Conservation (phyloP, 1,140 invertebrate species). For the Chionoecetes opilio region DNA sequence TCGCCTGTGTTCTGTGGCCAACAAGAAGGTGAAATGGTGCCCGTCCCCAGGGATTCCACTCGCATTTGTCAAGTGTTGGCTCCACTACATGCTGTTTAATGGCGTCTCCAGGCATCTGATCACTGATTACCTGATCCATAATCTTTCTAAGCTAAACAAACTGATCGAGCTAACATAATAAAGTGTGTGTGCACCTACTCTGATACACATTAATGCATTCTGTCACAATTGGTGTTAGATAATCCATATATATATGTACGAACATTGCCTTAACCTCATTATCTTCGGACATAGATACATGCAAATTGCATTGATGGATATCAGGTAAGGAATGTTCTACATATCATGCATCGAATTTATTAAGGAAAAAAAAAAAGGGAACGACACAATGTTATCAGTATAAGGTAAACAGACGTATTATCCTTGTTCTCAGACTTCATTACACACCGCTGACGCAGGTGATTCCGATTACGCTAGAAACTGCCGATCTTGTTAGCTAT, state of each 20-base stretch:
- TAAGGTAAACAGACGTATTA: too few relatives aligned
- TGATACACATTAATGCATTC: background rate
- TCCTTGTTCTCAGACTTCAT: too few relatives aligned
- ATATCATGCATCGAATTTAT: too few relatives aligned
- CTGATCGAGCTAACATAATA: background rate
- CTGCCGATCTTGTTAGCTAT: too few relatives aligned
- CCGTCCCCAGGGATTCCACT: background rate
- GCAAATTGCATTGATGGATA: background rate
- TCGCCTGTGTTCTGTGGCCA: background rate
- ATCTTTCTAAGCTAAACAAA: constrained; percentile 19
- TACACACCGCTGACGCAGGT: too few relatives aligned
- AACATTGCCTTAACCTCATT: background rate
- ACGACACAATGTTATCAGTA: too few relatives aligned
- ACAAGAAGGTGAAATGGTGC: background rate
- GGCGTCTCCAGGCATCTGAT: background rate
- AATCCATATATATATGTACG: too few relatives aligned
- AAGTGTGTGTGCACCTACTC: too few relatives aligned
- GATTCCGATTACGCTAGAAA: too few relatives aligned
- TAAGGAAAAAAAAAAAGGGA: too few relatives aligned
- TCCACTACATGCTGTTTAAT: background rate
- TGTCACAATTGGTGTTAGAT: background rate
- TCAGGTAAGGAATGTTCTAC: too few relatives aligned
- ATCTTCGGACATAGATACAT: background rate
- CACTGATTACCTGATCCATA: background rate
- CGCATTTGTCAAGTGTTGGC: background rate